Evolutionary conservation across 23 tunicate genomes (phyloP).

Genomic region (Clavelina lepadiformis): DNA sequence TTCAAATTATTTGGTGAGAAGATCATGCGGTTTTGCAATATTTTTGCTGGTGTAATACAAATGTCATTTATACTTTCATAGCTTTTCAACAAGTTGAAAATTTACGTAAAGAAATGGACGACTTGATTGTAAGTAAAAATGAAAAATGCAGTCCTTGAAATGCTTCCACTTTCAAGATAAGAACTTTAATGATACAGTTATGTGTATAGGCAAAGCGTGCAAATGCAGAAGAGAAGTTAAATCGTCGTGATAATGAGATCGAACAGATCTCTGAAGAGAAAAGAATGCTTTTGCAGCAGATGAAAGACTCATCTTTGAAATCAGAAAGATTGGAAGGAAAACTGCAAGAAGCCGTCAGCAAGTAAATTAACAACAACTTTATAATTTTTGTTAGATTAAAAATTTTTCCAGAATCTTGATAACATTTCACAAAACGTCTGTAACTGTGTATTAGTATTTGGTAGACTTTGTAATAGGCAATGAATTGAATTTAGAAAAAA

Average conservation of each 20-base stretch:
- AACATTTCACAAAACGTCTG: no score
- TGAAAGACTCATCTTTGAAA: slow-evolving; percentile 35
- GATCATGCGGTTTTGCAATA: background rate
- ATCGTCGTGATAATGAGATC: slow-evolving; percentile 48
- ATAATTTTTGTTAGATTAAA: background rate
- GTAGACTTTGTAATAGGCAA: no score
- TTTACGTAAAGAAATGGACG: slow-evolving; percentile 72
- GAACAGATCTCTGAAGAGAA: slow-evolving; percentile 55
- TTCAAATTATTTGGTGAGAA: background rate
- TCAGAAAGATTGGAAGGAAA: slow-evolving; percentile 38
- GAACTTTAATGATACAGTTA: background rate
- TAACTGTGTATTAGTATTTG: no score
- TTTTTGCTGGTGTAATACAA: no score
- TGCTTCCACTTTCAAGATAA: background rate
- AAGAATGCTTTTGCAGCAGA: slow-evolving; percentile 29
- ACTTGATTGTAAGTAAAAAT: slow-evolving; percentile 62
- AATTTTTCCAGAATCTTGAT: no score
- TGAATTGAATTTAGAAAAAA: background rate
- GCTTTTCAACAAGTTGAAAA: slow-evolving; percentile 74
- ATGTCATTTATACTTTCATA: slow-evolving; percentile 35
- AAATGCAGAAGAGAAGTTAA: slow-evolving; percentile 53
- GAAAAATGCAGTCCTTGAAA: no score
- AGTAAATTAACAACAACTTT: slow-evolving; percentile 31
- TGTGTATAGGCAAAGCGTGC: slow-evolving; percentile 55
- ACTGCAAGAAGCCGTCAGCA: slow-evolving; percentile 29